These are phyloP conservation scores for Lasiurus borealis DNA, from an alignment of 2,113 vertebrate species.

Conservation along the genomic window DNA sequence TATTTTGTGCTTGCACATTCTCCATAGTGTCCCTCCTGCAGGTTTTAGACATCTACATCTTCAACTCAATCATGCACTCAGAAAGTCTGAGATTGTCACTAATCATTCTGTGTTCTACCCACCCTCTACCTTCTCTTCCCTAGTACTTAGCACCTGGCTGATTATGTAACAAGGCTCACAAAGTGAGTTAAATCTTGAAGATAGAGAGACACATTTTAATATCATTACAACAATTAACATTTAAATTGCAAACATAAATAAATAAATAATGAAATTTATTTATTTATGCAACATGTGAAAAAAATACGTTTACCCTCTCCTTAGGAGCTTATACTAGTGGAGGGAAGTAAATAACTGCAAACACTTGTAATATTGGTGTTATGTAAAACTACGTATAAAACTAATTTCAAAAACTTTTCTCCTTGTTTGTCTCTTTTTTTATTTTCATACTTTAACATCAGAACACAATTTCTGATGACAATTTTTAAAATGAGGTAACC, in stretches of 20 bases:
- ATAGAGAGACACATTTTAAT: background rate
- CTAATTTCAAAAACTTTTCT: background rate
- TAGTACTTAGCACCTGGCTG: background rate
- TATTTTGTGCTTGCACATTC: background rate
- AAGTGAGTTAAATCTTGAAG: background rate
- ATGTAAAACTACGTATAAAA: background rate
- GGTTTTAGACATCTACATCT: background rate
- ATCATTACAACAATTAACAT: background rate
- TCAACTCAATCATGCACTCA: background rate
- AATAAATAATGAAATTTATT: background rate
- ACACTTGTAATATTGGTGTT: background rate
- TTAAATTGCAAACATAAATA: background rate
- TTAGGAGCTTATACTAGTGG: background rate
- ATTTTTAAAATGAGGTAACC: background rate
- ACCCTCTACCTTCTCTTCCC: slow-evolving; percentile 9
- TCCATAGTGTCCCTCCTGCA: background rate
- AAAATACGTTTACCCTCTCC: background rate
- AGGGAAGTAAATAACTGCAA: background rate
- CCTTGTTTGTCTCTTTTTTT: background rate
- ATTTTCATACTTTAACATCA: background rate
- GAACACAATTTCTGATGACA: background rate
- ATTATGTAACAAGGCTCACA: background rate
- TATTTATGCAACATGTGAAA: background rate
- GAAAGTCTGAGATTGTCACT: background rate
- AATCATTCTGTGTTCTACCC: background rate